Percentiles rank a stretch among this genome's conserved stretches.
Conservation (phyloP, 1,140 invertebrate species). For the Hetaerina americana region DNA sequence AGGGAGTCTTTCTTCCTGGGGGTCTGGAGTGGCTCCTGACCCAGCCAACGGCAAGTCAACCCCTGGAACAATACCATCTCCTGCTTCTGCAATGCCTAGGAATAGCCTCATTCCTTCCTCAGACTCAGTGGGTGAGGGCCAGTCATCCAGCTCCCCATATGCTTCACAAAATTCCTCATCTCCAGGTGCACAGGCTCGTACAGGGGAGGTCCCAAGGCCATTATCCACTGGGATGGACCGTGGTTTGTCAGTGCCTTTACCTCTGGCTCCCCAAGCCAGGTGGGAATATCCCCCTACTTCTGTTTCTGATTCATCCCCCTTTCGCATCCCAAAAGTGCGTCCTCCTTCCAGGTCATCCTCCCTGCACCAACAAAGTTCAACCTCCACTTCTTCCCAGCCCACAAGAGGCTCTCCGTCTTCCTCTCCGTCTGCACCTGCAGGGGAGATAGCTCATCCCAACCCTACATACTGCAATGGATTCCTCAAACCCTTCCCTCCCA, state of each 20-base stretch:
- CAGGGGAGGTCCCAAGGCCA: not conserved
- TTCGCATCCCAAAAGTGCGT: conserved; percentile 48
- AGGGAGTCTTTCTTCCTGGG: not conserved
- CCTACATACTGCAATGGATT: conserved; percentile 28
- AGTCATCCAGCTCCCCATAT: not conserved
- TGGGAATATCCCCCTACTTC: not conserved
- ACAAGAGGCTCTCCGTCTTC: conserved; percentile 4
- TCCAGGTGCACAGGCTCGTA: not conserved
- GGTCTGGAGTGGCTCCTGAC: not conserved
- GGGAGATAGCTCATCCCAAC: conserved; percentile 25
- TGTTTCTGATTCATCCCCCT: conserved; percentile 32
- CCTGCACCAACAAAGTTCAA: conserved; percentile 18
- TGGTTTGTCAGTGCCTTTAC: conserved; percentile 12
- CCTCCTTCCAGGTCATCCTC: conserved; percentile 42
- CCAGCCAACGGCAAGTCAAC: not conserved
- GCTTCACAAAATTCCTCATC: not conserved
- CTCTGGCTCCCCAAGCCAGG: conserved; percentile 8
- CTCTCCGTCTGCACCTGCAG: conserved; percentile 20
- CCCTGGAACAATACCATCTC: not conserved
- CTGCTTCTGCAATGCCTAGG: not conserved
- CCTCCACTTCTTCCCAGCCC: conserved; percentile 22
- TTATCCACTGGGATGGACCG: not conserved
- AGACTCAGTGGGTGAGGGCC: not conserved
- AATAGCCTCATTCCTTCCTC: not conserved
- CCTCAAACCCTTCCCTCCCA: conserved; percentile 38